Conservation (phyloP, 1,140 invertebrate genomes). For the Penaeus chinensis region DNA sequence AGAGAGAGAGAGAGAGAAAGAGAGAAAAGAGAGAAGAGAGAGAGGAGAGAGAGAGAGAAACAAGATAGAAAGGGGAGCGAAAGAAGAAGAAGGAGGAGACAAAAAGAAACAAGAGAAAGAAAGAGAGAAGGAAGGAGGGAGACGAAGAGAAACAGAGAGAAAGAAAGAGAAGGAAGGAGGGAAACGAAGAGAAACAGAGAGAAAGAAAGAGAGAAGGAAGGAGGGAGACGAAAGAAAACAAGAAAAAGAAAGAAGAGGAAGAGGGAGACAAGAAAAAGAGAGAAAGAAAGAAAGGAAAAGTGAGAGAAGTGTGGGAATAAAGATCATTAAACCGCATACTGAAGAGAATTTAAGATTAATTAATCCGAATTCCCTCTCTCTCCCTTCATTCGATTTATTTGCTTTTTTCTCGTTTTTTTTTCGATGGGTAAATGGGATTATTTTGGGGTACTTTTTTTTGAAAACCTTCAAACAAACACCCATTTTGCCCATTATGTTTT, state of each 20-base stretch:
- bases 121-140: neutral
- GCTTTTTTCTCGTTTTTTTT: too few species aligned
- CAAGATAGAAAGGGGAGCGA: neutral
- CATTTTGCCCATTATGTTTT: too few species aligned
- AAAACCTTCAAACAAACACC: too few species aligned
- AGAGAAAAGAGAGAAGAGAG: neutral
- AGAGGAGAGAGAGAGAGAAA: neutral
- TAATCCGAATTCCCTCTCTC: too few species aligned
- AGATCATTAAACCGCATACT: too few species aligned
- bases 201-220: neutral
- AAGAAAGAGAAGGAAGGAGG: neutral
- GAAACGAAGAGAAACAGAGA: neutral
- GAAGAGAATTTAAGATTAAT: too few species aligned
- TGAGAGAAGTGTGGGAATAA: neutral
- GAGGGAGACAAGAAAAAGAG: neutral
- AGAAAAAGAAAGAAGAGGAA: neutral
- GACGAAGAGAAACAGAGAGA: constrained; percentile 11
- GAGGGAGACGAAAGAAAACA: neutral
- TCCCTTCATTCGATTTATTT: too few species aligned
- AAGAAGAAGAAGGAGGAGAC: neutral
- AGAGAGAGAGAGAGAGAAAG: constrained; percentile 25
- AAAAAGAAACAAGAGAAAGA: constrained; percentile 12
- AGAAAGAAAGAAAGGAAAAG: neutral
- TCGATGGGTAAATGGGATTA: too few species aligned
- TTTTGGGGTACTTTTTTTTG: too few species aligned